A percentile compares a stretch with the other conserved stretches of the same genome.
Evolutionary conservation across 2,113 vertebrate genomes (phyloP).

Genomic region (Hippocampus barbouri): DNA sequence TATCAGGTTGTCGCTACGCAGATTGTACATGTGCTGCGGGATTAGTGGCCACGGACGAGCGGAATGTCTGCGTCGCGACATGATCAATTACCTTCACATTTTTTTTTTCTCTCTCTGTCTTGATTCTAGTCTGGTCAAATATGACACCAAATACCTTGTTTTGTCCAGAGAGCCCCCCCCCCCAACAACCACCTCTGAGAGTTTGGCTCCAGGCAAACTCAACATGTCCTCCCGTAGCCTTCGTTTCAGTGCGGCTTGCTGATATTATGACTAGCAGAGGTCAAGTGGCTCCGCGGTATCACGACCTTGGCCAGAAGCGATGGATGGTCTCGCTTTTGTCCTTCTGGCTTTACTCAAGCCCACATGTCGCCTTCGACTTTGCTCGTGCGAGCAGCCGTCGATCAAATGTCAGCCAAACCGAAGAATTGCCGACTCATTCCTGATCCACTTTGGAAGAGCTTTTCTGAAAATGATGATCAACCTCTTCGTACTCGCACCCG

Average conservation of each 20-base stretch:
- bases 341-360: slow-evolving; percentile 33
- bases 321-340: slow-evolving; percentile 43
- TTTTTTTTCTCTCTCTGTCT: slow-evolving; percentile 28
- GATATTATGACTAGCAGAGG: slow-evolving; percentile 52
- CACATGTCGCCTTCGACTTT: slow-evolving; percentile 24
- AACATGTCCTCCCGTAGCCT: slow-evolving; percentile 37
- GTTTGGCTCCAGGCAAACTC: slow-evolving; percentile 44
- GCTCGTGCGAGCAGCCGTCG: slow-evolving; percentile 44
- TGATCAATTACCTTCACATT: slow-evolving; percentile 33
- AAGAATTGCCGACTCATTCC: slow-evolving; percentile 20
- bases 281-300: slow-evolving; percentile 42
- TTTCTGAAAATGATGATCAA: slow-evolving; percentile 19
- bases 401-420: slow-evolving; percentile 36
- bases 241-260: slow-evolving; percentile 33
- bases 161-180: slow-evolving; percentile 7
- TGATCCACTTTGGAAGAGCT: slow-evolving; percentile 12
- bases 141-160: slow-evolving; percentile 55
- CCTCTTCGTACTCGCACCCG: not conserved
- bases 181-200: not conserved
- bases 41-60: slow-evolving; percentile 45
- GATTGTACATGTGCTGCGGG: slow-evolving; percentile 53
- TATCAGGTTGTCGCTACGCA: slow-evolving; percentile 55
- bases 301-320: slow-evolving; percentile 42
- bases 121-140: slow-evolving; percentile 51
- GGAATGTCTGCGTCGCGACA: slow-evolving; percentile 34